Evolutionary conservation across 2,888 invertebrate species (phyloP).

Genomic region (Acronicta alni): DNA sequence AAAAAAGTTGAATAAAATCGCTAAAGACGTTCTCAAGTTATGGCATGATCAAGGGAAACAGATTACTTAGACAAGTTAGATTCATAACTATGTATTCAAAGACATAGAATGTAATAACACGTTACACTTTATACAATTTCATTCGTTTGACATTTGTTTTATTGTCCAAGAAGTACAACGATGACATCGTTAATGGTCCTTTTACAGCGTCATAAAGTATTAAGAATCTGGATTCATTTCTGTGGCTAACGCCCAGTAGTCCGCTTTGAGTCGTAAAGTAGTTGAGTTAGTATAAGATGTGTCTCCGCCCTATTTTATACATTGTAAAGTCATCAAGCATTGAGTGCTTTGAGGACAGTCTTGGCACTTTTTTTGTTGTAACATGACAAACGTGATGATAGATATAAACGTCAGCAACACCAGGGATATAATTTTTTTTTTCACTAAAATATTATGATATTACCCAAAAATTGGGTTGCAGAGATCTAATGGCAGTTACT

Average conservation of each 20-base stretch:
- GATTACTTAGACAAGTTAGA: not conserved
- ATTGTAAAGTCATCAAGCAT: not conserved
- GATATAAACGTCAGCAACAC: no score
- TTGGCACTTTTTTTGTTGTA: no score
- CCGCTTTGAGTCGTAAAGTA: not conserved
- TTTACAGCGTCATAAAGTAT: constrained; percentile 4
- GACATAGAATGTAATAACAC: not conserved
- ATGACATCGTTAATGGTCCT: not conserved
- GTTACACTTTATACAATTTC: not conserved
- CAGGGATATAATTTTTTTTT: no score
- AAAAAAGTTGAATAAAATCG: no score
- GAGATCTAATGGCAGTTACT: no score
- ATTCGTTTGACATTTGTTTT: not conserved
- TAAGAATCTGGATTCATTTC: not conserved
- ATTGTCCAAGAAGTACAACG: not conserved
- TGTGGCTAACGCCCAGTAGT: not conserved
- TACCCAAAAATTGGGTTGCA: no score
- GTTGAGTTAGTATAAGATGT: no score
- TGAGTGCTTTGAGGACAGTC: not conserved
- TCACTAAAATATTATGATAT: no score
- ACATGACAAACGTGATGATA: no score
- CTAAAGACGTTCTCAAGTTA: no score
- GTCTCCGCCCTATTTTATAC: not conserved
- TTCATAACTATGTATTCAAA: not conserved
- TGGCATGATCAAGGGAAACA: no score